These are phyloP conservation scores for Proisotoma minuta DNA, from an alignment of 2,888 invertebrate genomes.

Conservation along the genomic window DNA sequence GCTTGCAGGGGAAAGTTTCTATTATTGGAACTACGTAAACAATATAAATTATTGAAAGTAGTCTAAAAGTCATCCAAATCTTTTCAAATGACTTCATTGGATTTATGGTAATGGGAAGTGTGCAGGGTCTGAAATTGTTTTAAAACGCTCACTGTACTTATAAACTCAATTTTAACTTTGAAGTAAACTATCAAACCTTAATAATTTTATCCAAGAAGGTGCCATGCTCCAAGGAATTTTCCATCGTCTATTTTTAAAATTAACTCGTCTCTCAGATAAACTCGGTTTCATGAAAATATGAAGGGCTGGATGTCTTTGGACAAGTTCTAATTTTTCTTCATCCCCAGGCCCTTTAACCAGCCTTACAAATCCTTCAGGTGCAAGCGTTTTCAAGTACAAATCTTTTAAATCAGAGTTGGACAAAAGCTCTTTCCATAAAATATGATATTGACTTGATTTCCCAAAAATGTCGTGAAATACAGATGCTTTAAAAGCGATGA, in stretches of 20 bases:
- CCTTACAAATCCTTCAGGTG: not conserved
- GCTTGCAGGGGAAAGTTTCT: conserved; percentile 31
- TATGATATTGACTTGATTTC: conserved; percentile 6
- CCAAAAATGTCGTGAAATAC: conserved; percentile 22
- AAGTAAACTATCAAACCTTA: not conserved
- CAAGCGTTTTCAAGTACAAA: not conserved
- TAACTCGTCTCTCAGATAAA: not conserved
- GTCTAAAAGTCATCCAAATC: conserved; percentile 23
- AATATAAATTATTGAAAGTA: not conserved
- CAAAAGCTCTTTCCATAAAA: conserved; percentile 2
- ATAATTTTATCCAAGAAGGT: not conserved
- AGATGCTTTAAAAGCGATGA: conserved; percentile 18
- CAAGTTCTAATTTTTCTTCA: too few species aligned
- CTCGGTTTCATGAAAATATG: not conserved
- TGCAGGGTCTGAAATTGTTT: not conserved
- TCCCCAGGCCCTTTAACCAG: too few species aligned
- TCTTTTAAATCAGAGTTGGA: not conserved
- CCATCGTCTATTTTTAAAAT: not conserved
- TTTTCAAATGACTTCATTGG: conserved; percentile 4
- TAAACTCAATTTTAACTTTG: not conserved
- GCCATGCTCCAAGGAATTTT: not conserved
- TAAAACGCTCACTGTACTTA: too few species aligned
- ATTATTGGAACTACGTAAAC: conserved; percentile 21
- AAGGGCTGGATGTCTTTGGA: not conserved
- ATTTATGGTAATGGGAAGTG: not conserved